A percentile compares a stretch with the other conserved stretches of the same genome.
Conservation (phyloP, 2,113 vertebrate genomes). For the Pogonocichla stellata region DNA sequence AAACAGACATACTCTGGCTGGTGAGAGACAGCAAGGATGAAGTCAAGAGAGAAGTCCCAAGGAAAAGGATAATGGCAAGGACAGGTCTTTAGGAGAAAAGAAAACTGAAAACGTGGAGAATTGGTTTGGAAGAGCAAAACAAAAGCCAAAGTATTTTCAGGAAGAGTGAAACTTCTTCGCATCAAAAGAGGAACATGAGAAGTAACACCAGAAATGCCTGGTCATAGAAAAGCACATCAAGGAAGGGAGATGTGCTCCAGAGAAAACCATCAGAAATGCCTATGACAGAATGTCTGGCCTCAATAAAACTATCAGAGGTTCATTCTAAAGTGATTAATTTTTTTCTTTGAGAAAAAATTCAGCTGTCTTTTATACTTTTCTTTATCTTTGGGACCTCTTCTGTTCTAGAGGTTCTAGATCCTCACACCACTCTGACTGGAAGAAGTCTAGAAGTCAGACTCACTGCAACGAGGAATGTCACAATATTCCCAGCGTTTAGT, state of each 20-base stretch:
- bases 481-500: conserved; percentile 90
- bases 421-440: neutral
- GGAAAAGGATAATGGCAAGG: neutral
- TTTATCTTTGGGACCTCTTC: neutral
- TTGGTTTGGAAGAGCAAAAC: neutral
- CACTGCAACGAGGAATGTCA: conserved; percentile 85
- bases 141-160: neutral
- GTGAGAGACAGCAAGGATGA: neutral
- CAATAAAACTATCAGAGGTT: neutral
- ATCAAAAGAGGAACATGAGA: neutral
- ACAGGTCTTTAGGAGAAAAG: neutral
- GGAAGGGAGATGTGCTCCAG: neutral
- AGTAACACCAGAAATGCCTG: neutral
- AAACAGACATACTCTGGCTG: neutral
- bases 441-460: conserved; percentile 51
- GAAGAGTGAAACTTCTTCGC: neutral
- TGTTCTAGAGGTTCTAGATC: neutral
- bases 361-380: neutral
- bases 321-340: neutral
- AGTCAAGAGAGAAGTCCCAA: neutral
- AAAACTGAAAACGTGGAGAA: neutral
- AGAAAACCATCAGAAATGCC: neutral
- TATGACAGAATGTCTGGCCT: neutral
- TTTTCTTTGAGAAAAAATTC: neutral
- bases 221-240: neutral